Evolutionary conservation across 2,797 vertebrate species (phyloP), one percentile per base, ranked within the genome.

Genomic region (Acanthornis magna): DNA sequence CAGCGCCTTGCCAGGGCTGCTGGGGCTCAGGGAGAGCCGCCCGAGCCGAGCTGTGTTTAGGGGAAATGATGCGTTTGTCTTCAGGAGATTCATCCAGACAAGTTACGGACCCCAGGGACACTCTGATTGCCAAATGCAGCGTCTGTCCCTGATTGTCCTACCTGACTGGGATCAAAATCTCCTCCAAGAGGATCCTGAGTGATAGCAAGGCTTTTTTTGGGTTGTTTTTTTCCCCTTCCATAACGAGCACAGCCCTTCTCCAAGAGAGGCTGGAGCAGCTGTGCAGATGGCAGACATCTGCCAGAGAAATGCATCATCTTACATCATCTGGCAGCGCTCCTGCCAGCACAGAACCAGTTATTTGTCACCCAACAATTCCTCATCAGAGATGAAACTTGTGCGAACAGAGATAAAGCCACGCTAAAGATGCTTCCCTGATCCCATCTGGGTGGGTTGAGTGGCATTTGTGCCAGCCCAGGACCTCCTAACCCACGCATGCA

Each of bases 201-300:
- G 26, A 5, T 5, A 51, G 47, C 38, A 50, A 53, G 30, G 7
- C 1, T 3, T 57, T 15, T 70, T 32, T 30, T 38, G 55, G 50
- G 50, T 7, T 43, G 63, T n/a, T 30, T 32, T 45, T 29, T 32
- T 7, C 2, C 45, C 14, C 15, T 36, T 10, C 58, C 50, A 26
- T 6, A 17, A 57, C 2, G 30, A 89, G 76, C 57, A 47, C 13
- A 60, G 60, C 40, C 62, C 82, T 68, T 68, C 66, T 88, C 51
- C n/a, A 29, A 2, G 53, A 38, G 51, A 34, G 68, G 51, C 89
- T 48, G 62, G 53, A 83, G 61, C 89, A 34, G 85, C 90, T 57
- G 38, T 91, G 85, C 89, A 91, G 91, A 43, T 78, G 73, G 76
- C 21, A 83, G 75, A 63, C 84, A 91, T 66, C 92, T 92, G 87